phyloP scores from a whole-genome alignment of 2,113 vertebrate genomes.

The Mus musculus region GRCm39 chr7:122081501-122082000 shows the following conservation, averaged over 20 bases:
- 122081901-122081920: not conserved
- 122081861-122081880: not conserved
- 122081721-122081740: not conserved
- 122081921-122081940: not conserved
- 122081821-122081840: conserved; percentile 1
- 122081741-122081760: not conserved
- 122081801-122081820: not conserved
- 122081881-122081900: not conserved
- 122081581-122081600: not conserved
- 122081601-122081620: not conserved
- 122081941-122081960: not conserved
- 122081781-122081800: not conserved
- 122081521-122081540: not conserved
- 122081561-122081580: not conserved
- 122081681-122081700: not conserved
- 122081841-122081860: not conserved
- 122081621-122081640: not conserved
- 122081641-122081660: not conserved
- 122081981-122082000: not conserved
- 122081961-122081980: not conserved
- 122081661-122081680: not conserved
- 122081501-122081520: not conserved
- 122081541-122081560: not conserved
- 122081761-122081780: not conserved
- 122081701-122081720: not conserved